Conservation (phyloP, 2,113 vertebrate genomes). For the Dipodomys spectabilis region DNA sequence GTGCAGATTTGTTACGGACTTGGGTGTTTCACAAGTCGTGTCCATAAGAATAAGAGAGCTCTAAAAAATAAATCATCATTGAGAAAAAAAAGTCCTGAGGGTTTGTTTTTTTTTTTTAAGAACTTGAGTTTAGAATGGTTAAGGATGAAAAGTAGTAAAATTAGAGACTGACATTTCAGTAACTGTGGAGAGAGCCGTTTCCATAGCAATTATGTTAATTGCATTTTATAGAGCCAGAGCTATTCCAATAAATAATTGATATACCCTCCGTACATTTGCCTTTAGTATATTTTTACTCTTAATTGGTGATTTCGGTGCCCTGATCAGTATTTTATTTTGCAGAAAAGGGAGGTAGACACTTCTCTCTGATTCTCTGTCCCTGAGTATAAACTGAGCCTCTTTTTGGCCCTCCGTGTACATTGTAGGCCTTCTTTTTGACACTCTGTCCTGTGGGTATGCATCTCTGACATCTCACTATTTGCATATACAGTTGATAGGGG, state of each 20-base stretch:
- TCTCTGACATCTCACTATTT: neutral
- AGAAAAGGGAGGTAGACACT: neutral
- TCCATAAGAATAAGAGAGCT: neutral
- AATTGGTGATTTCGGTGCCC: slow-evolving; percentile 14
- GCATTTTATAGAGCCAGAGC: neutral
- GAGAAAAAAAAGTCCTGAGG: neutral
- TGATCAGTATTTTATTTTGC: neutral
- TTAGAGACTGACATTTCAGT: neutral
- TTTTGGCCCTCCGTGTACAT: neutral
- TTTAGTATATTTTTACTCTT: neutral
- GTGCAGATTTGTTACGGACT: neutral
- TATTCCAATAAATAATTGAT: neutral
- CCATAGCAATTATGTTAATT: neutral
- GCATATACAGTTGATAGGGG: neutral
- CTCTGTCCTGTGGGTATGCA: neutral
- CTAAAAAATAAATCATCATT: neutral
- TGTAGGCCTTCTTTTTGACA: too few species aligned
- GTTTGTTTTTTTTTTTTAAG: neutral
- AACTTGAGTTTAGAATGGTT: neutral
- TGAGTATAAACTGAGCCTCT: too few species aligned
- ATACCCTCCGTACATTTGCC: neutral
- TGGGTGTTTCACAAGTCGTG: neutral
- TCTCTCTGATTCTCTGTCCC: neutral
- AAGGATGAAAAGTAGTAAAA: neutral
- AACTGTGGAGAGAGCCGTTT: neutral